Evolutionary conservation across 2,888 invertebrate genomes (phyloP).

Genomic region (Formica aserva): DNA sequence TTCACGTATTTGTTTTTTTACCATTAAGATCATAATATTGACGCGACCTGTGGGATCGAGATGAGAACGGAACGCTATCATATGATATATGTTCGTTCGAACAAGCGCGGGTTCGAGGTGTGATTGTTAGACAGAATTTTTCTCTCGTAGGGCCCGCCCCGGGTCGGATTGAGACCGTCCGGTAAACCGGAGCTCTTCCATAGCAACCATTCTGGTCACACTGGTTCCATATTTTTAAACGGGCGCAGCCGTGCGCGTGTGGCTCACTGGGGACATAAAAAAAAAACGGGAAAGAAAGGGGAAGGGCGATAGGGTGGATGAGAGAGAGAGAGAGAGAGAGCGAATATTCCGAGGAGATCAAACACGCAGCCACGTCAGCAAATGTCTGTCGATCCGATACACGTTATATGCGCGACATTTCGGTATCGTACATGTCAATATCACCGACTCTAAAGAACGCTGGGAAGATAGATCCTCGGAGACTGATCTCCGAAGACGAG

Average conservation of each 20-base stretch:
- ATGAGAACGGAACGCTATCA: background rate
- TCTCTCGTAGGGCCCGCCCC: constrained; percentile 76
- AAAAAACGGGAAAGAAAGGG: constrained; percentile 53
- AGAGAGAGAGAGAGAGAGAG: constrained; percentile 20
- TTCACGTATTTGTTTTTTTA: constrained; percentile 8
- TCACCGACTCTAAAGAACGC: constrained; percentile 19
- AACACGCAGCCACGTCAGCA: constrained; percentile 24
- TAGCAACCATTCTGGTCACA: constrained; percentile 86
- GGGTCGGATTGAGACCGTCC: constrained; percentile 82
- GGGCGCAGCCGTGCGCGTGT: constrained; percentile 83
- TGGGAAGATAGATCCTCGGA: constrained; percentile 7
- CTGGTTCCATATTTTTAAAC: constrained; percentile 86
- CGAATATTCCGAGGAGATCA: constrained; percentile 33
- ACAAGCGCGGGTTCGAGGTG: constrained; percentile 41
- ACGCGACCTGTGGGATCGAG: background rate
- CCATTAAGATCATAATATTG: background rate
- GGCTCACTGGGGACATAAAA: constrained; percentile 83
- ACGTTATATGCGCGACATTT: constrained; percentile 19
- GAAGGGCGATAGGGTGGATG: background rate
- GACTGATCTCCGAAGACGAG: background rate
- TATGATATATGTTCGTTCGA: constrained; percentile 37
- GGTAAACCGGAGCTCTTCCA: constrained; percentile 85
- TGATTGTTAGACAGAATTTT: constrained; percentile 59
- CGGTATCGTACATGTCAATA: constrained; percentile 35
- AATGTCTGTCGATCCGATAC: constrained; percentile 38